phyloP scores from a whole-genome alignment of 2,113 vertebrate species.

The Mormoops blainvillei region DNA sequence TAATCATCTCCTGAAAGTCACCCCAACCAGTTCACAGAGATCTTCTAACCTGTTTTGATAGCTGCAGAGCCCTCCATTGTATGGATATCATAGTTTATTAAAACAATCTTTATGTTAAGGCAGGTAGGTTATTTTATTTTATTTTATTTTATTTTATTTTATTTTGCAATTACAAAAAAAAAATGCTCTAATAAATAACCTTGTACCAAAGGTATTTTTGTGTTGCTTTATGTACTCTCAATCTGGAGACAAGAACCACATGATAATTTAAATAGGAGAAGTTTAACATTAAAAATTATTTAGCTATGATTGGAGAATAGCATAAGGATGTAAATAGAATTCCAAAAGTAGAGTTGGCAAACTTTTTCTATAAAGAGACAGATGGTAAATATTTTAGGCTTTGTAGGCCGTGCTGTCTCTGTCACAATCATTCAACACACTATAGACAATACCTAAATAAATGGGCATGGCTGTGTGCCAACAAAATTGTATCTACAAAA shows the following conservation, averaged over 20 bases:
- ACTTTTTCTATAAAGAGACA: neutral
- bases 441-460: neutral
- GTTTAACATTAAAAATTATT: neutral
- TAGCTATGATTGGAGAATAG: neutral
- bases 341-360: neutral
- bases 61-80: neutral
- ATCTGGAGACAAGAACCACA: neutral
- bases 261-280: slow-evolving; percentile 15
- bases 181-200: neutral
- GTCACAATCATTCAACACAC: neutral
- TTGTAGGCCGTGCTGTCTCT: neutral
- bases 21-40: neutral
- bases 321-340: neutral
- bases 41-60: neutral
- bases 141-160: neutral
- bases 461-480: neutral
- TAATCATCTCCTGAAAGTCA: neutral
- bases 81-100: neutral
- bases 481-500: neutral
- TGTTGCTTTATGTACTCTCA: neutral
- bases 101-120: neutral
- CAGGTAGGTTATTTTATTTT: neutral
- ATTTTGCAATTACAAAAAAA: neutral
- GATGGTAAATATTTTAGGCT: neutral
- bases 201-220: neutral